Conservation (phyloP, 2,797 vertebrate species). For the Falco cherrug region DNA sequence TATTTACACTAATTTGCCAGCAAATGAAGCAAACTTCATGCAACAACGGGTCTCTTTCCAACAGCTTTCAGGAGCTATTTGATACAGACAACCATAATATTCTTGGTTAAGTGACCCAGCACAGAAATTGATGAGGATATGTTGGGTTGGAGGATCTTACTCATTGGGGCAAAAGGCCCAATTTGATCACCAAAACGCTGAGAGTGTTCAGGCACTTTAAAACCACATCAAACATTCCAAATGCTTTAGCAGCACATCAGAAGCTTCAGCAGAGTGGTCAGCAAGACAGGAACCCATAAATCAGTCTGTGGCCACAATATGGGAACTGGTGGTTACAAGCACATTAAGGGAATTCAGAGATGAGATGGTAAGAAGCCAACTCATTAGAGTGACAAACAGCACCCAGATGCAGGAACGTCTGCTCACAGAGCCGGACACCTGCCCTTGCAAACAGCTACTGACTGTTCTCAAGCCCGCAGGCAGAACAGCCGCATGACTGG, state of each 20-base stretch:
- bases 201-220: not conserved
- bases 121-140: not conserved
- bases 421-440: not conserved
- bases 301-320: not conserved
- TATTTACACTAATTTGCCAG: not conserved
- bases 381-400: constrained; percentile 60
- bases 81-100: not conserved
- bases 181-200: accelerated
- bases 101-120: not conserved
- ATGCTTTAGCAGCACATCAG: not conserved
- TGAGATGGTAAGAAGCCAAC: constrained; percentile 28
- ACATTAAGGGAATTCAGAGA: not conserved
- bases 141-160: not conserved
- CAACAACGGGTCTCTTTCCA: not conserved
- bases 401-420: constrained; percentile 6
- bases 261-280: not conserved
- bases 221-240: not conserved
- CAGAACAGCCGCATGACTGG: not conserved
- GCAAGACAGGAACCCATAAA: constrained; percentile 1
- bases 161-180: not conserved
- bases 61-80: not conserved
- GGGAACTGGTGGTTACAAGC: not conserved
- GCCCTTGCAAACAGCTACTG: not conserved
- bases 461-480: not conserved
- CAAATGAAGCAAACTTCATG: not conserved